Base-by-base conservation (phyloP, 2,797 vertebrate species). In the Tiaroga cobitis region DNA sequence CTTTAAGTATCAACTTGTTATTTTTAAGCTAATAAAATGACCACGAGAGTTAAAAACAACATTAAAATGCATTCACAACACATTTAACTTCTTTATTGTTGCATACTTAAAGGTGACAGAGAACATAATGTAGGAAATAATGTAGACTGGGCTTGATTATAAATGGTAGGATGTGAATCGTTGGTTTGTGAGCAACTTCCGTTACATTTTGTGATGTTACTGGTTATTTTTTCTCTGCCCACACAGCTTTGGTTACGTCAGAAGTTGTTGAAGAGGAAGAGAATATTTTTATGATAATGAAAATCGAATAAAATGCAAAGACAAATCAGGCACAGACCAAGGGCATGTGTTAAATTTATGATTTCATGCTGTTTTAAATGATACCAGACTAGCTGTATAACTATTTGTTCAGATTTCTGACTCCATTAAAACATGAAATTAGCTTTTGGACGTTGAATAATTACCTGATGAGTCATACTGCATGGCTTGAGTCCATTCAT, bases 391-490 rank as follows among this genome's bases (percentile, higher is more conserved):
- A 49, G 46, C 46, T 18, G 46, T 7, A 32, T 37, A 26, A 26
- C 41, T 46, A 39, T 68, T 83, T 51, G 43, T 43, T 73, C 3
- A 80, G 13, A 92, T 93, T 92, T 92, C 91, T 90, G 90, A 89
- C 87, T 90, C 88, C 91, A 93, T 91, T 93, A 91, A 92, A 90
- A 93, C 89, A 91, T 91, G 87, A 92, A 94, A 94, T 94, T 93
- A 94, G 91, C 90, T 93, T 94, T 94, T 92, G 91, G 84, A 89
- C 84, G 81, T 91, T 87, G 88, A 90, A 92, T 91, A 94, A 93
- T 93, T 93, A 92, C 90, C 39, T 67, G 90, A 91, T 91, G 85
- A 92, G 54, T 87, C 89, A 91, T 90, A 90, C 87, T 79, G 89
- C 91, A 92, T 92, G 90, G 90, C 92, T 90, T 89, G 86, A 83